Conservation (phyloP, 2,888 invertebrate species). For the Ditula angustiorana region DNA sequence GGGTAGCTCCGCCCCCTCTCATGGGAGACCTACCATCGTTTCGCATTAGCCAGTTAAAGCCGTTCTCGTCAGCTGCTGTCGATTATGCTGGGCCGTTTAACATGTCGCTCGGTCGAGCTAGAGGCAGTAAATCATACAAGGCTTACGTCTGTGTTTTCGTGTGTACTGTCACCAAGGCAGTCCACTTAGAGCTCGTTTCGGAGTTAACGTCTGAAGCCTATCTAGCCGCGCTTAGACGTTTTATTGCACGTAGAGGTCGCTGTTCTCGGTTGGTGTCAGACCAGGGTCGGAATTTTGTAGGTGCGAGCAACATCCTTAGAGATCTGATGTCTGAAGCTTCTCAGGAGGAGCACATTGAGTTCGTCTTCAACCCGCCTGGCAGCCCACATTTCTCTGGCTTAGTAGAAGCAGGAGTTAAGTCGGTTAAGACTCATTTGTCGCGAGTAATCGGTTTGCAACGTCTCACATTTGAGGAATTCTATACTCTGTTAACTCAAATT, state of each 20-base stretch:
- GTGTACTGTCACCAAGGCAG: background rate
- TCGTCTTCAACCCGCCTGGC: background rate
- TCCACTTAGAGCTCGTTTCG: background rate
- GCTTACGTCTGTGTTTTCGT: background rate
- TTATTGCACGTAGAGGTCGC: background rate
- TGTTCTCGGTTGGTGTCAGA: background rate
- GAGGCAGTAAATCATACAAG: background rate
- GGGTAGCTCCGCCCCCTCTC: background rate
- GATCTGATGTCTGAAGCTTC: background rate
- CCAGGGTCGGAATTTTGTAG: background rate
- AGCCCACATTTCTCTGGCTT: background rate
- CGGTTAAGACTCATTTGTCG: background rate
- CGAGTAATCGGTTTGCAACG: background rate
- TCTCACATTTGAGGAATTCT: background rate
- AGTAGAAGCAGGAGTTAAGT: background rate
- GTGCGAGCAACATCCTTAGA: background rate
- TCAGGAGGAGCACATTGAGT: background rate
- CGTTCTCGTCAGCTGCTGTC: background rate
- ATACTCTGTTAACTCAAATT: background rate
- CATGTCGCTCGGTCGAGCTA: background rate
- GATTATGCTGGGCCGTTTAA: background rate
- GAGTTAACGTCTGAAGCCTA: background rate
- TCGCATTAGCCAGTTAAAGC: background rate
- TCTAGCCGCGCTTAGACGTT: background rate
- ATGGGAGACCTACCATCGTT: background rate